These are phyloP conservation scores for Dynastes tityus DNA, from an alignment of 2,888 invertebrate genomes.

Conservation along the genomic window DNA sequence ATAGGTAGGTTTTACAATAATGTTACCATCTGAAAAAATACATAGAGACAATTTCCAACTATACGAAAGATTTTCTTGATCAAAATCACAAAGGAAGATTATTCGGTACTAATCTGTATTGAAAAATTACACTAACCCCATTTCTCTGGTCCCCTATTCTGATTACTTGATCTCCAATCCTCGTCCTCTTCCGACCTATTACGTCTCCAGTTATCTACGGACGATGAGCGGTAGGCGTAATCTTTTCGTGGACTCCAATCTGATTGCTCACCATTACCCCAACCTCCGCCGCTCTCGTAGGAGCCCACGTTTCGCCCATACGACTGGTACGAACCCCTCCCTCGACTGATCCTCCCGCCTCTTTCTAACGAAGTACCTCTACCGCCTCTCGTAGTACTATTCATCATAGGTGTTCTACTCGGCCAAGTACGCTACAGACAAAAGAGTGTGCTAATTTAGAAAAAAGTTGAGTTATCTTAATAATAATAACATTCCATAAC, in stretches of 20 bases:
- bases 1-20: too few species aligned
- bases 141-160: constrained; percentile 69
- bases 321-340: constrained; percentile 64
- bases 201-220: constrained; percentile 71
- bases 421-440: constrained; percentile 70
- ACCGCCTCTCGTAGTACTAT: constrained; percentile 66
- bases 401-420: constrained; percentile 67
- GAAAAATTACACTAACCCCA: constrained; percentile 70
- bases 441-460: constrained; percentile 7
- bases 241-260: constrained; percentile 78
- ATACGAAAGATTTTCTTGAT: too few species aligned
- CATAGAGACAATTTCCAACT: too few species aligned
- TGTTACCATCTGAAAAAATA: too few species aligned
- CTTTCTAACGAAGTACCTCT: constrained; percentile 72
- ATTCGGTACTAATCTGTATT: too few species aligned
- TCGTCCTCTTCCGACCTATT: constrained; percentile 73
- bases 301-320: constrained; percentile 61
- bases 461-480: background rate
- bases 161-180: constrained; percentile 71
- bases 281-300: constrained; percentile 69
- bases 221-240: constrained; percentile 65
- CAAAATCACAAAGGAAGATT: too few species aligned
- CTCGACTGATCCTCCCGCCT: constrained; percentile 66
- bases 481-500: too few species aligned
- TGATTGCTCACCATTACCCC: constrained; percentile 74